A percentile compares a stretch with the other conserved stretches of the same genome.
These are phyloP conservation scores for Platynereis dumerilii DNA, from an alignment of 2,888 invertebrate genomes.

Conservation along the genomic window DNA sequence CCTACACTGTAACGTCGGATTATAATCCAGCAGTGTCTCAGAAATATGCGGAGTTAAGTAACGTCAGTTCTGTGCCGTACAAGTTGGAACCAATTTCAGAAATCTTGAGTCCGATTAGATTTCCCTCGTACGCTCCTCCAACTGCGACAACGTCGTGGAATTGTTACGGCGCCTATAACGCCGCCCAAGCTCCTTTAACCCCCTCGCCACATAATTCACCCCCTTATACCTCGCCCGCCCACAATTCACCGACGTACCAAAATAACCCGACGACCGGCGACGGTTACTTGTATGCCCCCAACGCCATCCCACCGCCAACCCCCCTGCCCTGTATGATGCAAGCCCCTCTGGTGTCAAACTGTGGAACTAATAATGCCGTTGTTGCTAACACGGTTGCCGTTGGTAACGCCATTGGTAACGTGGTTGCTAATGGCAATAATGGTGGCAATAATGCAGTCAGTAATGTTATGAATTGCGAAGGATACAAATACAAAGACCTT, in stretches of 20 bases:
- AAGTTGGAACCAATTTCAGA: slow-evolving; percentile 77
- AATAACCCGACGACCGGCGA: neutral
- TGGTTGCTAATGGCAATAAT: no score
- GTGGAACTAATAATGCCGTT: no score
- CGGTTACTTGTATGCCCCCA: neutral
- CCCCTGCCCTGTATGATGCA: no score
- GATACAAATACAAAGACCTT: no score
- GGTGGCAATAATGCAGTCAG: no score
- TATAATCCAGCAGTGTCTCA: slow-evolving; percentile 26
- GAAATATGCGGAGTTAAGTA: slow-evolving; percentile 74
- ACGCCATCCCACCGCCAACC: neutral
- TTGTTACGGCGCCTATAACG: slow-evolving; percentile 27
- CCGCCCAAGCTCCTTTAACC: no score
- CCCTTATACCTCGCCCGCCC: neutral
- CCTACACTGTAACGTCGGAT: slow-evolving; percentile 3
- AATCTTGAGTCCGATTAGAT: slow-evolving; percentile 63
- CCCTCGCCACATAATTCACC: neutral
- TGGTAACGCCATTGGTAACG: no score
- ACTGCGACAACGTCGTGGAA: neutral
- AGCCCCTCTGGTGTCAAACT: no score
- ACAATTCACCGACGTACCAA: neutral
- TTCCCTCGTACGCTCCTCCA: slow-evolving; percentile 19
- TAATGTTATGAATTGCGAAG: no score
- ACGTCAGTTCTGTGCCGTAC: slow-evolving; percentile 65
- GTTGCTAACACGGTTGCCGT: no score